These are phyloP conservation scores for Phaedon cochleariae DNA, from an alignment of 2,888 invertebrate genomes.

Conservation along the genomic window DNA sequence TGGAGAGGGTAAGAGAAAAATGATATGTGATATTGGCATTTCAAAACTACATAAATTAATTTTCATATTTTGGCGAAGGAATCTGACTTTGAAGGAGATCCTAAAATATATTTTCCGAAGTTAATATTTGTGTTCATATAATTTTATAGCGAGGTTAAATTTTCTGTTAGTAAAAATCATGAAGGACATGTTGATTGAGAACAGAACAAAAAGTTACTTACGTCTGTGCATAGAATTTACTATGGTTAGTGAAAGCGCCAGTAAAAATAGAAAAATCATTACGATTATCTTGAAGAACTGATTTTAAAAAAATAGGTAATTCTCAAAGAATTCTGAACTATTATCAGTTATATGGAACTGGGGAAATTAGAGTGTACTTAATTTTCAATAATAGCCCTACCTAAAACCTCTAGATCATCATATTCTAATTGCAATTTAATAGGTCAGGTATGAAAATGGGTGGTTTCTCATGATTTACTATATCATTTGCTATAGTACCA, in stretches of 20 bases:
- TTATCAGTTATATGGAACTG: not conserved
- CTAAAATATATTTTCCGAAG: no score
- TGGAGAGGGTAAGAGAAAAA: no score
- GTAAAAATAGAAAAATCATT: not conserved
- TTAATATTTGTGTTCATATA: no score
- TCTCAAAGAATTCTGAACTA: not conserved
- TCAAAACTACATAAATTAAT: no score
- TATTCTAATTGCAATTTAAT: not conserved
- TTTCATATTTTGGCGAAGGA: no score
- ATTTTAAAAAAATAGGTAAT: not conserved
- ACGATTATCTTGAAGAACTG: not conserved
- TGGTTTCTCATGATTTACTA: no score
- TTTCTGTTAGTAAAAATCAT: no score
- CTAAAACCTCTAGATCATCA: not conserved
- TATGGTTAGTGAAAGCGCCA: not conserved
- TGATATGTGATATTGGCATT: no score
- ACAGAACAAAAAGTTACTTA: not conserved
- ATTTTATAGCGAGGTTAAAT: no score
- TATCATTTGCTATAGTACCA: no score
- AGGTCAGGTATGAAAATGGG: not conserved
- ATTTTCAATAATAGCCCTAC: not conserved
- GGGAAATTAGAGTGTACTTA: not conserved
- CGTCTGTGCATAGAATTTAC: not conserved
- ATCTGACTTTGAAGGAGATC: no score
- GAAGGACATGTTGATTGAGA: no score